Evolutionary conservation across 1,140 invertebrate species (phyloP).

Genomic region (Eriosoma lanigerum): DNA sequence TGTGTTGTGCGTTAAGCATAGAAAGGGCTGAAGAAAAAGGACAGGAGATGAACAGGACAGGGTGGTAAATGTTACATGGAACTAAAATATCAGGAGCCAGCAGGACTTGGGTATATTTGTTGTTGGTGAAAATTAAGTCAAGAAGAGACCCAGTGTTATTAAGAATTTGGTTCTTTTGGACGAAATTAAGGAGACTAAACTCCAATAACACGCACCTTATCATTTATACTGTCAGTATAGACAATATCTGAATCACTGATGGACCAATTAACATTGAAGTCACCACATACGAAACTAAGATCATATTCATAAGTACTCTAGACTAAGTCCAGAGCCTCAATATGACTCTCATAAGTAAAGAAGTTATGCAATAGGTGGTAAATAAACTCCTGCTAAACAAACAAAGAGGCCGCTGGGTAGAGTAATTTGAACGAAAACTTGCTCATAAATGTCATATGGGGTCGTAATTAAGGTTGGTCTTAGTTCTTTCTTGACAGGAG

Average conservation of each 20-base stretch:
- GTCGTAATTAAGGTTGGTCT: neutral
- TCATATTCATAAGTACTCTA: neutral
- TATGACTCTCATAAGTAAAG: neutral
- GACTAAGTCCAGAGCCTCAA: neutral
- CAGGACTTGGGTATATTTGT: neutral
- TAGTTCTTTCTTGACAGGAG: neutral
- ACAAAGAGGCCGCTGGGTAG: neutral
- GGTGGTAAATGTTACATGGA: neutral
- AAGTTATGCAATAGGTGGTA: neutral
- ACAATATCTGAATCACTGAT: neutral
- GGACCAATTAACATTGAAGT: neutral
- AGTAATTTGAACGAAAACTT: neutral
- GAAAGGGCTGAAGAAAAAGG: no score
- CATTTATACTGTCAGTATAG: neutral
- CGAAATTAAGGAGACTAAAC: neutral
- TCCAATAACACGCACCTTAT: neutral
- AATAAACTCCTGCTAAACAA: neutral
- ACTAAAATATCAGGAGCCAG: neutral
- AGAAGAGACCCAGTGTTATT: no score
- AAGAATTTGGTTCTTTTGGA: neutral
- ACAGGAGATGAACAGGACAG: neutral
- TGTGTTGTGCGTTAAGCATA: no score
- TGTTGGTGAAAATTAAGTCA: neutral
- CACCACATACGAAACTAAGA: neutral
- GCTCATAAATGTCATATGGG: neutral